These are phyloP conservation scores for Standfussiana lucernea DNA, from an alignment of 2,888 invertebrate genomes.

Conservation along the genomic window DNA sequence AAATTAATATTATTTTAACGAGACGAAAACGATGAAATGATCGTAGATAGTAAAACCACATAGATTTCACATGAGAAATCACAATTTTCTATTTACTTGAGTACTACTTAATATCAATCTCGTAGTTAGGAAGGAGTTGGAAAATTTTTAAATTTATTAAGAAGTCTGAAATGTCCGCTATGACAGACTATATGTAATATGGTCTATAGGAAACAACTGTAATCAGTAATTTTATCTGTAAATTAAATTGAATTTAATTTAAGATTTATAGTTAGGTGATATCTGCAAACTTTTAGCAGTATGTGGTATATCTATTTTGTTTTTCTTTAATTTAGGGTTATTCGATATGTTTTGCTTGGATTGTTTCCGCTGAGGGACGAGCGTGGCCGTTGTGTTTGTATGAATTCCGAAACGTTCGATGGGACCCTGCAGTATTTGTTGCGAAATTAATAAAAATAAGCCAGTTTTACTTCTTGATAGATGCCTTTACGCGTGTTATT, in stretches of 20 bases:
- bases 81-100: conserved; percentile 85
- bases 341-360: conserved; percentile 78
- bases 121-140: conserved; percentile 87
- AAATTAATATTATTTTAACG: conserved; percentile 60
- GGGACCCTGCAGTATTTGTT: conserved; percentile 71
- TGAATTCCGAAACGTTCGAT: conserved; percentile 83
- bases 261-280: conserved; percentile 86
- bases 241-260: conserved; percentile 85
- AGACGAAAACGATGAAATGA: conserved; percentile 60
- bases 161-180: conserved; percentile 87
- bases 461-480: conserved; percentile 67
- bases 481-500: conserved; percentile 72
- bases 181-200: conserved; percentile 84
- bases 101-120: conserved; percentile 81
- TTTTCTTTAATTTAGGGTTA: conserved; percentile 76
- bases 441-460: conserved; percentile 55
- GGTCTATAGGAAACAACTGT: conserved; percentile 84
- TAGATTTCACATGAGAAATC: conserved; percentile 85
- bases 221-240: conserved; percentile 86
- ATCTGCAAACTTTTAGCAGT: conserved; percentile 80
- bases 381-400: conserved; percentile 73
- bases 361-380: conserved; percentile 73
- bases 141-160: conserved; percentile 83
- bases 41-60: conserved; percentile 78
- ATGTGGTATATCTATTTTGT: conserved; percentile 77